Evolutionary conservation across 2,888 invertebrate genomes (phyloP), one percentile per base, ranked within the genome.

Genomic region (Dendrolimus houi): DNA sequence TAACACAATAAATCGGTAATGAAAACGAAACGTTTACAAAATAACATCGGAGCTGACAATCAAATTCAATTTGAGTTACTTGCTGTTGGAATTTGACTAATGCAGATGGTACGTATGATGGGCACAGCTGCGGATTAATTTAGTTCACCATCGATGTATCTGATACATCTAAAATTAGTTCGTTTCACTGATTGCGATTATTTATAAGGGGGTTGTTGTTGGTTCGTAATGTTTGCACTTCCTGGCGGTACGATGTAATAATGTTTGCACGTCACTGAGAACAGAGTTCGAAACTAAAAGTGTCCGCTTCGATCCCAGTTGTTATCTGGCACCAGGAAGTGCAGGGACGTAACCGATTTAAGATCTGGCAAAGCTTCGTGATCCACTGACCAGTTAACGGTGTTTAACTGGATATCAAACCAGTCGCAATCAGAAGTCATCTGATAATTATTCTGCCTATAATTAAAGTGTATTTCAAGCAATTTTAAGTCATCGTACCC

Each of bases 301-400:
- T 66, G 67, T 63, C 63, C 58, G 55, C 58, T 64, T 61, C 66
- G 66, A 58, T 67, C 66, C 67, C 69, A 68, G 70, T 68, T 67
- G 66, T 63, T 70, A 69, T 68, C 64, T 66, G 68, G 71, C 65
- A 79, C 79, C 78, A 78, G 85, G 83, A 84, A 84, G 75, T 74
- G 69, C 66, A 68, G 63, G 58, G 61, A 60, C 62, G 65, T 61
- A 64, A 64, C 71, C 72, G 67, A 71, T 72, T 74, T 84, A 7
- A 12, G 47, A 47, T 47, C 9, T 84, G 85, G 83, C 83, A 81
- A 75, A 62, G 74, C 73, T 67, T 70, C 66, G 70, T 74, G 72
- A 68, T 69, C 69, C 67, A 68, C 67, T 72, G 74, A 75, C 74
- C 79, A 74, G 62, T 72, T 65, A 63, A 12, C 12, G 47, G 29